phyloP scores from a whole-genome alignment of 2,888 invertebrate genomes.

The Apotomis turbidana region DNA sequence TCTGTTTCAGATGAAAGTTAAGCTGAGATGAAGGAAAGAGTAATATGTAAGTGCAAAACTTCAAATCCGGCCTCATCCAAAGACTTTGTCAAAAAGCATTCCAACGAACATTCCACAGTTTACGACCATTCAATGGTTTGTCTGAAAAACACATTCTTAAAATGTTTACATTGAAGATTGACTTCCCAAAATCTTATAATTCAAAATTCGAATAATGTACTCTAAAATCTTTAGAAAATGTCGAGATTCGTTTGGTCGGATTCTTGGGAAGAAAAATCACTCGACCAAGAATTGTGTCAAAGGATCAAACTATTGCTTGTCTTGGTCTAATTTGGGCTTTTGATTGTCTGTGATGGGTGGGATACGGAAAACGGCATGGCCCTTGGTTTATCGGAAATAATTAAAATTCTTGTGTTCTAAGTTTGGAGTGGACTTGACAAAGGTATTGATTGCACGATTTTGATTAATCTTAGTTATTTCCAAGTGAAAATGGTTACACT shows the following conservation, averaged over 20 bases:
- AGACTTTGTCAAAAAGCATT: conserved; percentile 52
- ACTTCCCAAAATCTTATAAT: conserved; percentile 13
- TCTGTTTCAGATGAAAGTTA: conserved; percentile 61
- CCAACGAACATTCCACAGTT: conserved; percentile 49
- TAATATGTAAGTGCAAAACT: conserved; percentile 57
- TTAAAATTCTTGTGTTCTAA: conserved; percentile 49
- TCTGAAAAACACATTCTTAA: conserved; percentile 50
- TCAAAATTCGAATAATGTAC: background rate
- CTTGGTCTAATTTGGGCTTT: conserved; percentile 58
- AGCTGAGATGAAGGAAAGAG: conserved; percentile 74
- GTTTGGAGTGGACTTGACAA: conserved; percentile 3
- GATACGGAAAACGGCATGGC: conserved; percentile 51
- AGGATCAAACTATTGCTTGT: conserved; percentile 53
- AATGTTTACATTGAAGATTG: conserved; percentile 46
- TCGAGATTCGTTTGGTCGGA: conserved; percentile 10
- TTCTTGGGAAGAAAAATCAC: conserved; percentile 15
- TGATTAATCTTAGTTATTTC: too few relatives aligned
- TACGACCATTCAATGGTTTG: conserved; percentile 52
- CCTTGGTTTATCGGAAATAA: conserved; percentile 43
- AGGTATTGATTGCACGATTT: background rate
- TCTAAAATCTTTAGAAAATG: background rate
- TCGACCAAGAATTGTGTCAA: conserved; percentile 57
- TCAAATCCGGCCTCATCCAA: conserved; percentile 45
- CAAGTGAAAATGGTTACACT: too few relatives aligned
- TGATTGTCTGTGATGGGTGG: conserved; percentile 61